phyloP scores from a whole-genome alignment of 1,140 invertebrate genomes.

The Trachymyrmex cornetzi region DNA sequence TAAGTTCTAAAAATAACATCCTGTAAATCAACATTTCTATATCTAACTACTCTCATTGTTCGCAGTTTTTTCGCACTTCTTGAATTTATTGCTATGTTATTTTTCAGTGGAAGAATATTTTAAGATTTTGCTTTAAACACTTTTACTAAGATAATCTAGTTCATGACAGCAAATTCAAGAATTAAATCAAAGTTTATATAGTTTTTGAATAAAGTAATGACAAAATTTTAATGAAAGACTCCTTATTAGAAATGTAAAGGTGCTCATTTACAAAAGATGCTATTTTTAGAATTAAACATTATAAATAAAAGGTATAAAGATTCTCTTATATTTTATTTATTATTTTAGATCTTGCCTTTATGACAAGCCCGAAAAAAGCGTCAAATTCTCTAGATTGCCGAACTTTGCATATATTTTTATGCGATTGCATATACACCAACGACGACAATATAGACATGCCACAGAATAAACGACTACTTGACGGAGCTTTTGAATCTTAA shows the following conservation, averaged over 20 bases:
- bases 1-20: neutral
- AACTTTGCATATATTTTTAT: neutral
- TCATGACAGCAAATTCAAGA: neutral
- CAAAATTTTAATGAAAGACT: neutral
- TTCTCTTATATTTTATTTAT: constrained; percentile 8
- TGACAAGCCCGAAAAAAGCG: neutral
- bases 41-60: neutral
- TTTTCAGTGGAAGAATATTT: neutral
- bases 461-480: constrained; percentile 65
- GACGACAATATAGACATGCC: constrained; percentile 79
- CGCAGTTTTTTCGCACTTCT: neutral
- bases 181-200: neutral
- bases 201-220: neutral
- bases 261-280: neutral
- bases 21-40: neutral
- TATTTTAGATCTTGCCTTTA: neutral
- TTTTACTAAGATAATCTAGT: neutral
- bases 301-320: neutral
- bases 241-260: neutral
- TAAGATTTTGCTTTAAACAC: neutral
- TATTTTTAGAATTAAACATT: neutral
- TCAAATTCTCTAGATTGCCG: neutral
- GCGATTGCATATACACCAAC: constrained; percentile 58
- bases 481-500: constrained; percentile 47
- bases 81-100: neutral